Evolutionary conservation across 2,888 invertebrate species (phyloP).

Genomic region (Eupithecia exiguata): DNA sequence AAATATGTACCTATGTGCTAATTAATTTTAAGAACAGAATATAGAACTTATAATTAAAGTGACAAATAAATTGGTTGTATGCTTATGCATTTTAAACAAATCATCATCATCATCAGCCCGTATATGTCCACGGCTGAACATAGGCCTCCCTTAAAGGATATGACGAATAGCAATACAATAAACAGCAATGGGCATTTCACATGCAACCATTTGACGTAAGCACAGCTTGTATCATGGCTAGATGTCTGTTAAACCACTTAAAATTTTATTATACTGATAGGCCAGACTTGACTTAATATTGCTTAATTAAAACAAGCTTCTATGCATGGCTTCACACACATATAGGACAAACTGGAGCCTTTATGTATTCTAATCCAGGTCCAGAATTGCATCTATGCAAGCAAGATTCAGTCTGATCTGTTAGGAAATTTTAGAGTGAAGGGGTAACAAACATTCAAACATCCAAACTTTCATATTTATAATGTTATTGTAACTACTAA

Average conservation of each 20-base stretch:
- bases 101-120: no score
- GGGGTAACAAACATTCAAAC: neutral
- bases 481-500: neutral
- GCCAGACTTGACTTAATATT: neutral
- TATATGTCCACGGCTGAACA: no score
- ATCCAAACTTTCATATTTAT: no score
- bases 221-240: neutral
- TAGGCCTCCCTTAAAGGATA: no score
- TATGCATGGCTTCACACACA: neutral
- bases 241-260: neutral
- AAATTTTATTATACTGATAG: neutral
- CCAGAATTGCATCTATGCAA: neutral
- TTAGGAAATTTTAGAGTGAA: neutral
- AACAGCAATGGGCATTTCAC: neutral
- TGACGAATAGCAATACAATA: no score
- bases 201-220: neutral
- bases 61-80: no score
- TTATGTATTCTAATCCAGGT: neutral
- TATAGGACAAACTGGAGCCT: neutral
- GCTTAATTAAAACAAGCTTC: neutral
- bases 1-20: neutral
- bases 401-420: neutral
- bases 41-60: no score
- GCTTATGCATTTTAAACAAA: neutral
- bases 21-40: neutral